Conservation (phyloP, 2,113 vertebrate species). For the Oriolus oriolus region DNA sequence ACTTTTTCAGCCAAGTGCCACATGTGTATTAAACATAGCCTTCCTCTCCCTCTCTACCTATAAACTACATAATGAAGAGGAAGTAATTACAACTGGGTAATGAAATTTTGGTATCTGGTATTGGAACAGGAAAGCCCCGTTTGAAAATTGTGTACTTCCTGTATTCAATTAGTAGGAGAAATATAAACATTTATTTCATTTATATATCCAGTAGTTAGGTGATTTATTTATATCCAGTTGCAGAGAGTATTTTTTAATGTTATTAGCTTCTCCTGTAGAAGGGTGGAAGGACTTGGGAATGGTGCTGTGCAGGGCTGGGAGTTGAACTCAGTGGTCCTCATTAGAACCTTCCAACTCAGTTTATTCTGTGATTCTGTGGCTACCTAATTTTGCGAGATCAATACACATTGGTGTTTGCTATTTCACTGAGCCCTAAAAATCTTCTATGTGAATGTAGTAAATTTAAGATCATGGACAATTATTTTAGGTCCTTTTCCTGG, state of each 20-base stretch:
- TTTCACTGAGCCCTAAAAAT: not conserved
- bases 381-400: not conserved
- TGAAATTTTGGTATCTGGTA: not conserved
- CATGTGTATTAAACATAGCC: not conserved
- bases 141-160: constrained; percentile 12
- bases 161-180: constrained; percentile 1
- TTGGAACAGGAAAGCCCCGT: not conserved
- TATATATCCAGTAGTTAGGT: not conserved
- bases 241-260: not conserved
- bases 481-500: not conserved
- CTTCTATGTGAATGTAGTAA: not conserved
- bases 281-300: not conserved
- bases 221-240: not conserved
- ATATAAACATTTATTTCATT: not conserved
- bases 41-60: not conserved
- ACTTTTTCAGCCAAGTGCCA: not conserved
- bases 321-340: not conserved
- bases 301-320: not conserved
- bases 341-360: not conserved
- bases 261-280: not conserved
- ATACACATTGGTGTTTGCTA: not conserved
- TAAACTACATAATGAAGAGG: not conserved
- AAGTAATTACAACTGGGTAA: constrained; percentile 10
- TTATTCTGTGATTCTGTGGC: not conserved
- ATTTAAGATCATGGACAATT: not conserved